A percentile compares a stretch with the other conserved stretches of the same genome.
phyloP scores from a whole-genome alignment of 2,888 invertebrate species.

The Sinopyrophorus schimmeli region DNA sequence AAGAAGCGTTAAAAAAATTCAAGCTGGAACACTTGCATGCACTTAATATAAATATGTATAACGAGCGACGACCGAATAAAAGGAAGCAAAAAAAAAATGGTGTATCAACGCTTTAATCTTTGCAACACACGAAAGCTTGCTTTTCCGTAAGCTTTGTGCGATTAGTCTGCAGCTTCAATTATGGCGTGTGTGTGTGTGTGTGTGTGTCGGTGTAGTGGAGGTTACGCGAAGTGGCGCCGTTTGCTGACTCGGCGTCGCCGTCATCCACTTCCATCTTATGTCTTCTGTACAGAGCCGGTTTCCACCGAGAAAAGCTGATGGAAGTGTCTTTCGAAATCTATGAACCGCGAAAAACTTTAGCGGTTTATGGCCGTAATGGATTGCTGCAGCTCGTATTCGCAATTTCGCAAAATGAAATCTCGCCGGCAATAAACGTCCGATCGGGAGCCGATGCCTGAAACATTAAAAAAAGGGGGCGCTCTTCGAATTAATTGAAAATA shows the following conservation, averaged over 20 bases:
- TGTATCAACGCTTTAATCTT: slow-evolving; percentile 47
- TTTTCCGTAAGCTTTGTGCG: slow-evolving; percentile 41
- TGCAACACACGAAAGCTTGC: slow-evolving; percentile 42
- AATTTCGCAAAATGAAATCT: slow-evolving; percentile 24
- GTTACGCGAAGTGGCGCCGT: slow-evolving; percentile 36
- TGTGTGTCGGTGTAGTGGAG: slow-evolving; percentile 41
- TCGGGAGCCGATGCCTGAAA: slow-evolving; percentile 14
- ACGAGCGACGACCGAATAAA: slow-evolving; percentile 32
- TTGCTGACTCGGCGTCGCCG: slow-evolving; percentile 34
- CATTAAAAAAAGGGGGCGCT: slow-evolving; percentile 6
- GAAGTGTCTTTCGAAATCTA: slow-evolving; percentile 29
- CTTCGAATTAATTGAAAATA: slow-evolving; percentile 7
- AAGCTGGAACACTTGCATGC: slow-evolving; percentile 17
- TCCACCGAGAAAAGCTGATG: slow-evolving; percentile 25
- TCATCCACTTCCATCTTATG: slow-evolving; percentile 30
- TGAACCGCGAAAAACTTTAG: slow-evolving; percentile 30
- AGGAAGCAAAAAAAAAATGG: slow-evolving; percentile 40
- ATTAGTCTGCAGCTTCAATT: slow-evolving; percentile 47
- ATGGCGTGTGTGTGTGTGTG: no score
- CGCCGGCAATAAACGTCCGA: slow-evolving; percentile 16
- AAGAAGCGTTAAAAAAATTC: slow-evolving; percentile 11
- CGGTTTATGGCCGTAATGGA: slow-evolving; percentile 31
- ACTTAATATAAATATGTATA: slow-evolving; percentile 25
- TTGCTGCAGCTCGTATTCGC: slow-evolving; percentile 27
- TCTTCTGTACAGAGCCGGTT: slow-evolving; percentile 29